phyloP scores from a whole-genome alignment of 30 jellyfish, hydroid and myxozoan species.

The Aurelia aurita complex sp. Pacific region DNA sequence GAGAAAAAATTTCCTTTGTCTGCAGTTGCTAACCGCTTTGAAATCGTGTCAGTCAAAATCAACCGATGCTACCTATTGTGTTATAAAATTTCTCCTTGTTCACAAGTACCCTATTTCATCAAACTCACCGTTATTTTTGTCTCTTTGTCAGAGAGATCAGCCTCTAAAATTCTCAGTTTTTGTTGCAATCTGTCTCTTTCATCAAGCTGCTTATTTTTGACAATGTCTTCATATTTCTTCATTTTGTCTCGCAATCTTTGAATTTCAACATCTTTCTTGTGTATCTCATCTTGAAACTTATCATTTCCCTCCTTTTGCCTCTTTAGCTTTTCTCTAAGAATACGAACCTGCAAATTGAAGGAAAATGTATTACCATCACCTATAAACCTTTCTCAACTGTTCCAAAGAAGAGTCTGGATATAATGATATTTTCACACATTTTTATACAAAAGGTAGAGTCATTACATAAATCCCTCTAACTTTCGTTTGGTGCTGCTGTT shows the following conservation, averaged over 20 bases:
- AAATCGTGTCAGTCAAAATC: too few species aligned
- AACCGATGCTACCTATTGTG: too few species aligned
- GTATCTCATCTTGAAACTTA: constrained; percentile 60
- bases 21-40: too few species aligned
- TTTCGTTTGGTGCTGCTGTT: too few species aligned
- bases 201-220: constrained; percentile 62
- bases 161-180: constrained; percentile 56
- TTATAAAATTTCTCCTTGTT: not conserved
- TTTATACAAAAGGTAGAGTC: too few species aligned
- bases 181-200: constrained; percentile 75
- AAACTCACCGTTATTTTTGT: constrained; percentile 72
- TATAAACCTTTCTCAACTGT: too few species aligned
- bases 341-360: constrained; percentile 35
- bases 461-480: too few species aligned
- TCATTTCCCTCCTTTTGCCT: constrained; percentile 69
- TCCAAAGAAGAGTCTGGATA: too few species aligned
- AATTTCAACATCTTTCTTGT: constrained; percentile 70
- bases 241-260: constrained; percentile 65
- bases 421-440: too few species aligned
- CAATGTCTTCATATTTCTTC: constrained; percentile 63
- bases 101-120: not conserved
- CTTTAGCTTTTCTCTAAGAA: constrained; percentile 74
- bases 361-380: not conserved
- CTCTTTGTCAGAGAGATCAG: constrained; percentile 63
- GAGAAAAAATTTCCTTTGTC: too few species aligned